Percentiles rank a stretch among this genome's conserved stretches.
Evolutionary conservation across 2,797 vertebrate genomes (phyloP).

Genomic region (Cynodonichthys magdalenae): DNA sequence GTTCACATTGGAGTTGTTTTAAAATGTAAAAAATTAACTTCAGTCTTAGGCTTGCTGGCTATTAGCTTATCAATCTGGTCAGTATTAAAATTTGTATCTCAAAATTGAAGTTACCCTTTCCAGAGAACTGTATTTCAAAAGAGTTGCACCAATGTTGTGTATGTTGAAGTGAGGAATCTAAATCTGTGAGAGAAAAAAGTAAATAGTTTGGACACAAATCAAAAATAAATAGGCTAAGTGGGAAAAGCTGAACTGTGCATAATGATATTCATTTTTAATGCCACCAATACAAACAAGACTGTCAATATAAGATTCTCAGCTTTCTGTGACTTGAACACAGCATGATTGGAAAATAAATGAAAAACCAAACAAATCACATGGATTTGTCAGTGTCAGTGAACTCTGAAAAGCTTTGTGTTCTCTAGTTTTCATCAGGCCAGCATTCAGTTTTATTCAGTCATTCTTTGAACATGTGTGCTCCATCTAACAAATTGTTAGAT

Average conservation of each 20-base stretch:
- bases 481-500: background rate
- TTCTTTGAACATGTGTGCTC: background rate
- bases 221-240: background rate
- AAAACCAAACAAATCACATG: conserved; percentile 18
- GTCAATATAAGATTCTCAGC: background rate
- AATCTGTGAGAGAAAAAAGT: background rate
- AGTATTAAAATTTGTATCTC: too few species aligned
- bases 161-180: too few species aligned
- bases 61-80: too few species aligned
- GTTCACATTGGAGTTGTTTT: too few species aligned
- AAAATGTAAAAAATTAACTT: too few species aligned
- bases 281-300: background rate
- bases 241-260: conserved; percentile 1
- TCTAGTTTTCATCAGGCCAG: conserved; percentile 40
- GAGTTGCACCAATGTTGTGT: too few species aligned
- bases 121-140: too few species aligned
- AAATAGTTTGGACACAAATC: background rate
- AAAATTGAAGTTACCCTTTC: too few species aligned
- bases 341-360: conserved; percentile 15
- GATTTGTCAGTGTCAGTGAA: conserved; percentile 12
- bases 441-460: conserved; percentile 1
- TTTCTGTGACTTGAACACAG: conserved; percentile 2
- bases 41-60: too few species aligned
- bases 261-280: conserved; percentile 12
- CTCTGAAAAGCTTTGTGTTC: conserved; percentile 11